These are phyloP conservation scores for Axea sp. DNA, from an alignment of 2,888 invertebrate species.

Conservation along the genomic window DNA sequence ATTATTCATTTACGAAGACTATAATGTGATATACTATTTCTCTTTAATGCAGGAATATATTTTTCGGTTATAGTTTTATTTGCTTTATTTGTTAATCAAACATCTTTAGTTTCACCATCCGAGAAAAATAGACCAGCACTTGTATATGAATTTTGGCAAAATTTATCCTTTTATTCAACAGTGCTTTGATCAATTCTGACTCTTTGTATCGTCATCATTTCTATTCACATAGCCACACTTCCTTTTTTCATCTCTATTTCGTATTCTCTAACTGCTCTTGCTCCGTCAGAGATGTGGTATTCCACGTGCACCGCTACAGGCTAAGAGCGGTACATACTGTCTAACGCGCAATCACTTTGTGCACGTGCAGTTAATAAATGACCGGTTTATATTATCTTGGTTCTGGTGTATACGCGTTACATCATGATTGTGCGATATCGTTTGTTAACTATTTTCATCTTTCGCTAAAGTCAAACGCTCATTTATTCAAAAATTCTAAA, in stretches of 20 bases:
- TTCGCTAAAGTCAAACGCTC: conserved; percentile 9
- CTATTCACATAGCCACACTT: conserved; percentile 19
- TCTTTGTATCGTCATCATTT: conserved; percentile 5
- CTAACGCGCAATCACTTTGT: conserved; percentile 55
- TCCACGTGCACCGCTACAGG: conserved; percentile 50
- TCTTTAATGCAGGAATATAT: no score
- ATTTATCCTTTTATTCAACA: not conserved
- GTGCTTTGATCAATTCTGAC: not conserved
- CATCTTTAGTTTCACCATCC: no score
- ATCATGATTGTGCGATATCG: conserved; percentile 47
- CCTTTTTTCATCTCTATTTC: conserved; percentile 45
- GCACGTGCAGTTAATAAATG: conserved; percentile 63
- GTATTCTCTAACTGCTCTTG: conserved; percentile 43
- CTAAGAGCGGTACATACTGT: conserved; percentile 44
- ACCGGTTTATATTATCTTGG: conserved; percentile 58
- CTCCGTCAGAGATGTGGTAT: conserved; percentile 55
- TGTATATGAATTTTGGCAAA: no score
- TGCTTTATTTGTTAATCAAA: no score
- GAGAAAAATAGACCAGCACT: no score
- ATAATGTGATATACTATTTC: no score
- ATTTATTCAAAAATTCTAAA: conserved; percentile 27
- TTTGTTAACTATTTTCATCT: conserved; percentile 53
- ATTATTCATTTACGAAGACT: no score
- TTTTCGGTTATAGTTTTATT: no score
- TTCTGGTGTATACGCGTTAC: conserved; percentile 41